Percentiles rank a stretch among this genome's conserved stretches.
phyloP scores from a whole-genome alignment of 2,888 invertebrate species.

The Crepidodera aurea region DNA sequence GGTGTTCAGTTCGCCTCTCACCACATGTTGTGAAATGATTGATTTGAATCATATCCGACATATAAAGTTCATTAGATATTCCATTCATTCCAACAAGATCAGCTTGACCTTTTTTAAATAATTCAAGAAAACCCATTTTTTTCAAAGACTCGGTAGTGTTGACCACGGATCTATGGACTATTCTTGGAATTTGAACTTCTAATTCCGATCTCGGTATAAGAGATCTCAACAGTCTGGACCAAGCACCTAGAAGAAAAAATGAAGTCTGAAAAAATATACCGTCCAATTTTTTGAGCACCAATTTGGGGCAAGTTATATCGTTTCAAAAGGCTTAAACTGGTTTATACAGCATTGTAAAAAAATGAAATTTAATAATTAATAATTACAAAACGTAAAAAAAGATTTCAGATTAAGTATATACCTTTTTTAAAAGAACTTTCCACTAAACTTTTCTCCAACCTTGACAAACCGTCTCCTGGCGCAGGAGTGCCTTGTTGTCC shows the following conservation, averaged over 20 bases:
- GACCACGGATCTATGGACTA: constrained; percentile 81
- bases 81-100: constrained; percentile 86
- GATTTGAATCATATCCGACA: constrained; percentile 85
- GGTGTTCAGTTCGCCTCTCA: constrained; percentile 78
- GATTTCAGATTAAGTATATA: too few species aligned
- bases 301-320: too few species aligned
- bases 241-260: constrained; percentile 61
- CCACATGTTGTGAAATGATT: constrained; percentile 87
- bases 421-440: constrained; percentile 71
- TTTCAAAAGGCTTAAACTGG: too few species aligned
- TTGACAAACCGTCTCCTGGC: constrained; percentile 79
- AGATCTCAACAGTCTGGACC: constrained; percentile 77
- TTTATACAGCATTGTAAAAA: too few species aligned
- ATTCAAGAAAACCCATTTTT: constrained; percentile 81
- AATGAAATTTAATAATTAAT: too few species aligned
- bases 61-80: constrained; percentile 76
- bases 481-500: constrained; percentile 85
- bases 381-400: too few species aligned
- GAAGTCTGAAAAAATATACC: too few species aligned
- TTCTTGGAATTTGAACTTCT: constrained; percentile 85
- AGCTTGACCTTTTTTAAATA: constrained; percentile 79
- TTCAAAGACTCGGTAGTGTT: constrained; percentile 81
- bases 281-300: too few species aligned
- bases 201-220: constrained; percentile 78
- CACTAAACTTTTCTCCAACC: constrained; percentile 75